These are phyloP conservation scores for Hypercompe scribonia DNA, from an alignment of 2,888 invertebrate genomes.

Conservation along the genomic window DNA sequence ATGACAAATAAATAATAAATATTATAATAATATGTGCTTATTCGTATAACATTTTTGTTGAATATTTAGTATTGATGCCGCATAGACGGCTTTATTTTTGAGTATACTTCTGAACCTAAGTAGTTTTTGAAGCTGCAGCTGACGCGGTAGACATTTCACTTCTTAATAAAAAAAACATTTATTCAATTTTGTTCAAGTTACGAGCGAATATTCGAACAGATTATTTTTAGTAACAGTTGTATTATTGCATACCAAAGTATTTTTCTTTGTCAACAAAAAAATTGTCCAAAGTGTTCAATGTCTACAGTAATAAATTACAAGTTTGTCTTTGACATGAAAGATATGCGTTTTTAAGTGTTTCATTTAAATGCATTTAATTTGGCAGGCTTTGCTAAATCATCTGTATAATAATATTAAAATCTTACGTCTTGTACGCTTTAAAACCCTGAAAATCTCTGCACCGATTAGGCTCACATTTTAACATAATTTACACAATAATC, in stretches of 20 bases:
- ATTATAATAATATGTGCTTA: no score
- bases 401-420: background rate
- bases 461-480: no score
- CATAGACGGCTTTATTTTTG: no score
- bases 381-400: background rate
- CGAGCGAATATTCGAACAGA: background rate
- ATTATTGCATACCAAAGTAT: background rate
- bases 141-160: no score
- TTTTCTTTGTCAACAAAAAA: background rate
- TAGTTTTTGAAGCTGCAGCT: no score
- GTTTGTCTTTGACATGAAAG: background rate
- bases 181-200: background rate
- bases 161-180: background rate
- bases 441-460: no score
- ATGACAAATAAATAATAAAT: no score
- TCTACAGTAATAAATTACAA: background rate
- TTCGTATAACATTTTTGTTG: no score
- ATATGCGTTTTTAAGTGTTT: conserved; percentile 3
- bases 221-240: background rate
- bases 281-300: background rate
- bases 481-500: no score
- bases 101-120: no score
- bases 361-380: background rate
- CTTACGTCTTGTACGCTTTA: no score
- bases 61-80: no score